Base-by-base conservation (phyloP, 2,888 invertebrate genomes). In the Drosophila ustulata region DNA sequence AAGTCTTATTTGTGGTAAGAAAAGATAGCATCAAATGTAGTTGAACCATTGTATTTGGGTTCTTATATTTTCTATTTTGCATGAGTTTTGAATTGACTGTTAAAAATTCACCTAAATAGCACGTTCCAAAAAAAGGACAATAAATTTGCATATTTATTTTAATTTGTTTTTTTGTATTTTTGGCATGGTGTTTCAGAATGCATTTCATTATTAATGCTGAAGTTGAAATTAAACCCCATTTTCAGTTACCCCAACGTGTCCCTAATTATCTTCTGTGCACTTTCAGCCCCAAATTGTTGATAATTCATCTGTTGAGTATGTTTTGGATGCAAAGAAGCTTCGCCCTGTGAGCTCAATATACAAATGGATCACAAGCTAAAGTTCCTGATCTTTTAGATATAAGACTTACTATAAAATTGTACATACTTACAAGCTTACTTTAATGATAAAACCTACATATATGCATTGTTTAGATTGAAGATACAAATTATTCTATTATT, bases 211-310 rank as follows among this genome's bases (percentile, higher is more conserved):
- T 43, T 63, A 53, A 55, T 71, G 49, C 26, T 47, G 49, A 25
- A 13, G n/a, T 28, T 39, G 50, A 32, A 25, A 32, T 32, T 51
- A 61, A 34, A 34, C 37, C 32, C 45, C 66, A 43, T 41, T 11
- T 46, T 13, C 8, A 32, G 25, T 7, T 8, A 18, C 6, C 30
- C 39, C 43, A 26, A 41, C 58, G 23, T n/a, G 63, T 57, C 56
- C 43, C 57, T 65, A 80, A 75, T 65, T 37, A 39, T 61, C 7
- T 68, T 71, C 56, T 68, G 57, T 79, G 81, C 88, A 82, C 83
- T 90, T 90, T 91, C 89, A 92, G 92, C 82, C 61, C 87, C 65
- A 82, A 78, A 71, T 63, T 89, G 63, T 76, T 86, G 70, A 86
- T 91, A 55, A 89, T 91, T 82, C 76, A 90, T 82, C 78, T 90